Conservation (phyloP, 2,888 invertebrate species). For the Netelia inedita region DNA sequence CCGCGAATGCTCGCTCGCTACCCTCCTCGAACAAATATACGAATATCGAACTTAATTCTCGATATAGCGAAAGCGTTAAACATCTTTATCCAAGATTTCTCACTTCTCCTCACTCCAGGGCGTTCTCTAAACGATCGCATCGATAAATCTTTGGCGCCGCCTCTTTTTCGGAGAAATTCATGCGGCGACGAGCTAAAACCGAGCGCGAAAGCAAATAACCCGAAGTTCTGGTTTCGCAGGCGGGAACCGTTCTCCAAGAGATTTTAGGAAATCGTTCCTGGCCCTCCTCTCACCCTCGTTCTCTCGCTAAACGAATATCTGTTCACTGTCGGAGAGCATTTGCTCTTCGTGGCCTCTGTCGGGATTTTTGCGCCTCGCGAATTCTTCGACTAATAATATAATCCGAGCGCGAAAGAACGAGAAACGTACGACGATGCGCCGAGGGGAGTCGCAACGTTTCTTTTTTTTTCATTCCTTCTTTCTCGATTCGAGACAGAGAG, state of each 20-base stretch:
- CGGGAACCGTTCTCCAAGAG: conserved; percentile 8
- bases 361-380: conserved; percentile 20
- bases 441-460: conserved; percentile 28
- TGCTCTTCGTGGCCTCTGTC: neutral
- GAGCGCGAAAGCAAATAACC: conserved; percentile 41
- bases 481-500: neutral
- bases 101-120: neutral
- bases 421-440: conserved; percentile 25
- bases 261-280: conserved; percentile 49
- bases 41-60: neutral
- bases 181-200: neutral
- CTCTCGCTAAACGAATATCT: conserved; percentile 25
- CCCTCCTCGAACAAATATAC: neutral
- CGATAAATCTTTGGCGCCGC: conserved; percentile 18
- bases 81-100: conserved; percentile 12
- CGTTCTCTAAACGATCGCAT: neutral
- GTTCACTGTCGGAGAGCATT: conserved; percentile 3
- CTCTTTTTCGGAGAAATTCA: conserved; percentile 29
- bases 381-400: conserved; percentile 62
- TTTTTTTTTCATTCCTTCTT: conserved; percentile 7
- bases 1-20: neutral
- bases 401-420: conserved; percentile 55
- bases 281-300: neutral
- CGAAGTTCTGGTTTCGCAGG: conserved; percentile 27
- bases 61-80: conserved; percentile 8